Evolutionary conservation across 2,113 vertebrate genomes (phyloP).

Genomic region (Suncus etruscus): DNA sequence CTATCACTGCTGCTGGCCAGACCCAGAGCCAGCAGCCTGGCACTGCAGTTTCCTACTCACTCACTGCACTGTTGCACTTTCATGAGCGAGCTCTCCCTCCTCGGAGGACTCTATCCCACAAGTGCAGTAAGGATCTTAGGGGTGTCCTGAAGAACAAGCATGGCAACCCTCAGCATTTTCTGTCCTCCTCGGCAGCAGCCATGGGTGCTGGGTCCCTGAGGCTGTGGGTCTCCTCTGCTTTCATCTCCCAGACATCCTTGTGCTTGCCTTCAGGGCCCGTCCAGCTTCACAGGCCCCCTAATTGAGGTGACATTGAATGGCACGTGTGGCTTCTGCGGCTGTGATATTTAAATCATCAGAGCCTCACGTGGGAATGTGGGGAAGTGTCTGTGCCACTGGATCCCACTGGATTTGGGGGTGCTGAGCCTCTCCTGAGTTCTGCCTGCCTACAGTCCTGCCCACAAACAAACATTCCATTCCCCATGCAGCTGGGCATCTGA

Average conservation of each 20-base stretch:
- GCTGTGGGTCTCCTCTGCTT: not conserved
- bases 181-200: not conserved
- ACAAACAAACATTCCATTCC: constrained; percentile 31
- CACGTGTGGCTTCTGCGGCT: constrained; percentile 60
- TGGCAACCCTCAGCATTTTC: not conserved
- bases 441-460: constrained; percentile 32
- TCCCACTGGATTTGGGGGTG: not conserved
- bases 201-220: not conserved
- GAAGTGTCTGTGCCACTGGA: not conserved
- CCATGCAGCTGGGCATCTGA: constrained; percentile 29
- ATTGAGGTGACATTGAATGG: constrained; percentile 76
- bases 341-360: constrained; percentile 73
- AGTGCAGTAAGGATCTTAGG: not conserved
- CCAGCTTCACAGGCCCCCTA: constrained; percentile 43
- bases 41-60: not conserved
- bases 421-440: not conserved
- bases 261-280: constrained; percentile 46
- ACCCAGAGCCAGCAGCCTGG: not conserved
- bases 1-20: not conserved
- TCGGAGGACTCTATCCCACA: not conserved
- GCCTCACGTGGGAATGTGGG: not conserved
- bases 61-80: not conserved
- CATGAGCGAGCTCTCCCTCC: not conserved
- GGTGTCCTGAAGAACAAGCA: not conserved
- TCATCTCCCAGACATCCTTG: not conserved